A percentile compares a stretch with the other conserved stretches of the same genome.
These are phyloP conservation scores for Paramisgurnus dabryanus DNA, from an alignment of 2,113 vertebrate species.

Conservation along the genomic window DNA sequence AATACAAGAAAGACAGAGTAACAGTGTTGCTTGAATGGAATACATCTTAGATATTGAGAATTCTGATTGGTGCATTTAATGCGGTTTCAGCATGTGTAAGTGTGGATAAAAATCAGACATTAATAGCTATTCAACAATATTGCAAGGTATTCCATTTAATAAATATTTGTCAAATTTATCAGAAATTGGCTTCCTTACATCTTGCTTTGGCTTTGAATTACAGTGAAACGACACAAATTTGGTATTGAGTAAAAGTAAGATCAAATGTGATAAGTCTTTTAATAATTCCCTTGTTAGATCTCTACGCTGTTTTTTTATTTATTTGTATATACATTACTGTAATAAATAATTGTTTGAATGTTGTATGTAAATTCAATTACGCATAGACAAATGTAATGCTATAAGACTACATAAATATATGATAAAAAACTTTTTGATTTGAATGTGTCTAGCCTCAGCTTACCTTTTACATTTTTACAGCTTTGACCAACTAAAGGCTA, in stretches of 20 bases:
- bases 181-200: neutral
- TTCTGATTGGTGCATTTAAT: no score
- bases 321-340: neutral
- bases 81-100: no score
- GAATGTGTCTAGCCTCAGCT: neutral
- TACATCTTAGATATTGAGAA: neutral
- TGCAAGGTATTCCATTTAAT: no score
- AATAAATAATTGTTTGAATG: neutral
- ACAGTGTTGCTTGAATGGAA: neutral
- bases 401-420: neutral
- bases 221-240: neutral
- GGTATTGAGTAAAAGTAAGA: neutral
- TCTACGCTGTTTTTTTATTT: neutral
- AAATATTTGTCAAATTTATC: no score
- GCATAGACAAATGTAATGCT: neutral
- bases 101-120: no score
- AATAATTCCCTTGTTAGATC: no score
- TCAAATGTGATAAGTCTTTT: neutral
- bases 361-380: neutral
- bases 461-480: neutral
- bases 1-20: neutral
- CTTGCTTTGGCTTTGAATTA: neutral
- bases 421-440: neutral
- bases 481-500: neutral
- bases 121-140: no score